Evolutionary conservation across 2,888 invertebrate species (phyloP).

Genomic region (Nipponacmea schrenckii): DNA sequence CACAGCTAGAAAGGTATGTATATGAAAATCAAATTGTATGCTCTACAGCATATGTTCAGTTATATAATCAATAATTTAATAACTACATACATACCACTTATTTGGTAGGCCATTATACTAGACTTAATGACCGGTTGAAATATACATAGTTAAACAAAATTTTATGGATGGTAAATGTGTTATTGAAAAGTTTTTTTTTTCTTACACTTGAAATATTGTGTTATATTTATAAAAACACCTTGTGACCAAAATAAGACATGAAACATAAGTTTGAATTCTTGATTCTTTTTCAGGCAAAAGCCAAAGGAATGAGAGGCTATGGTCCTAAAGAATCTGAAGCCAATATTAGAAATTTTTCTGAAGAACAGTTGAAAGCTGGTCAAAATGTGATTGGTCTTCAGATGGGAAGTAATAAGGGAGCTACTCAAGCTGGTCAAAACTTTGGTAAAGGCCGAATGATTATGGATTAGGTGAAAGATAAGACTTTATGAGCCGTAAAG

Average conservation of each 20-base stretch:
- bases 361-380: constrained; percentile 93
- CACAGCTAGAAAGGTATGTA: constrained; percentile 73
- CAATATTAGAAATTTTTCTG: constrained; percentile 91
- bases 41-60: neutral
- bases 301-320: constrained; percentile 38
- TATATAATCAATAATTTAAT: neutral
- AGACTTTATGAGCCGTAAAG: too few species aligned
- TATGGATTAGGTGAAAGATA: constrained; percentile 32
- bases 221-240: too few species aligned
- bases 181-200: too few species aligned
- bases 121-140: too few species aligned
- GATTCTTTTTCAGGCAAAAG: constrained; percentile 12
- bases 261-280: too few species aligned
- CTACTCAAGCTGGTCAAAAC: constrained; percentile 92
- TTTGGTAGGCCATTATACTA: too few species aligned
- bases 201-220: too few species aligned
- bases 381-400: constrained; percentile 86
- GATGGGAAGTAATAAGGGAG: constrained; percentile 94
- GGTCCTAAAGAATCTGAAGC: constrained; percentile 95
- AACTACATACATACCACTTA: too few species aligned
- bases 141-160: too few species aligned
- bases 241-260: too few species aligned
- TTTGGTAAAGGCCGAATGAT: constrained; percentile 58
- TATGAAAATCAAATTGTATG: neutral
- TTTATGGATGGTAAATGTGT: too few species aligned